Base-by-base conservation (phyloP, 2,797 vertebrate genomes). In the Lagocephalus sceleratus region DNA sequence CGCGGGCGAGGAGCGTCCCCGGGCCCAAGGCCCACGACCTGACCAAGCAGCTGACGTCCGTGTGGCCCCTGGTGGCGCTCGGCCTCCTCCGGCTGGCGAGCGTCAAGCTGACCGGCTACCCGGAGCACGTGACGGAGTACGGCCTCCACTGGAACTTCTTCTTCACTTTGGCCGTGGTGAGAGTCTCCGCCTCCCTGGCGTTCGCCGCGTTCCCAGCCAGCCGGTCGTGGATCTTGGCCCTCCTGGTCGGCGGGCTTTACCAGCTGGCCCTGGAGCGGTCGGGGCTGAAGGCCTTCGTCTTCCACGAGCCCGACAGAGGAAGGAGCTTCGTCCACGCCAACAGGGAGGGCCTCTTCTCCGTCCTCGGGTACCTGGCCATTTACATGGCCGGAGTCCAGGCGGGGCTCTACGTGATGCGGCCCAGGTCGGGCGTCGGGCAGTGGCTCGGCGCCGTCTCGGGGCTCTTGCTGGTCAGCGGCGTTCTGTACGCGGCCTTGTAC, bases 121-220 rank as follows among this genome's bases (percentile, higher is more conserved):
- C 97, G 0, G 96, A 99, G 68, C 97, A 99, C 20, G 75, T 93
- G 20, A 92, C 92, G 0, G 97, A 99, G 69, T 99, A 99, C 2
- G 97, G 97, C 0, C 74, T 96, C 56, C 96, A 99, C 73, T 99
- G 97, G 97, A 99, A 99, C 78, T 99, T 99, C 57, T 99, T 99
- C 78, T 99, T 99, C 70, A 99, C 96, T 0, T 60, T 99, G 49
- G 92, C 93, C 0, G 60, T 91, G 2, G 92, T 98, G 25, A 91
- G 92, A 81, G 76, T 97, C 20, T 57, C 90, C 44, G 91, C 93
- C 6, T 94, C 95, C 5, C 26, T 91, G 19, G 75, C 98, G 48
- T 70, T 99, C 59, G 61, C 82, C 11, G 0, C 93, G 9, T 85
- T 94, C 20, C 92, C 94, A 3, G 71, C 75, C 35, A 84, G 42